phyloP scores from a whole-genome alignment of 2,113 vertebrate genomes.

The Lampris megalopsis region DNA sequence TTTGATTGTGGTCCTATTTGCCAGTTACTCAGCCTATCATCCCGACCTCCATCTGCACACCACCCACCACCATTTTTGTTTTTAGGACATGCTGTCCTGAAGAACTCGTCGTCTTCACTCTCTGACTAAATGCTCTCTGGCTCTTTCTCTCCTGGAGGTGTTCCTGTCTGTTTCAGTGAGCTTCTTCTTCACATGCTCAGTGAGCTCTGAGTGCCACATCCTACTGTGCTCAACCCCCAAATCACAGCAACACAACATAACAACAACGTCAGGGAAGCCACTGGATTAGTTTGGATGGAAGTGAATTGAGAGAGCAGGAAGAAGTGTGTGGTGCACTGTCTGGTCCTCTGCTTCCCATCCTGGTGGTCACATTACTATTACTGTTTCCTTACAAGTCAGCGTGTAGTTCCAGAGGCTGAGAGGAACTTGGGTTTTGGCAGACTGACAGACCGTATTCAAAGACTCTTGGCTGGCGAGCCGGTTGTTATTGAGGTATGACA shows the following conservation, averaged over 20 bases:
- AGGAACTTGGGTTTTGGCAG: slow-evolving; percentile 12
- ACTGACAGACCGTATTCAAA: not conserved
- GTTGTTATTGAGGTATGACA: slow-evolving; percentile 17
- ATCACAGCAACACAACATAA: too few species aligned
- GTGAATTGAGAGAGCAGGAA: slow-evolving; percentile 16
- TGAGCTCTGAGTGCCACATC: too few species aligned
- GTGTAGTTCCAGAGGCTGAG: slow-evolving; percentile 5
- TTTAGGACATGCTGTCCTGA: slow-evolving; percentile 19
- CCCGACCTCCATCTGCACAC: slow-evolving; percentile 23
- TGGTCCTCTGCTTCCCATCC: slow-evolving; percentile 35
- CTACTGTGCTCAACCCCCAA: too few species aligned
- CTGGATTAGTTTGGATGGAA: slow-evolving; percentile 38
- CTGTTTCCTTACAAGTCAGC: slow-evolving; percentile 27
- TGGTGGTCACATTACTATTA: slow-evolving; percentile 43
- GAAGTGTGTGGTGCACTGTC: slow-evolving; percentile 30
- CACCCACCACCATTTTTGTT: slow-evolving; percentile 23
- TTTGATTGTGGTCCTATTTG: slow-evolving; percentile 3
- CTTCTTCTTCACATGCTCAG: too few species aligned
- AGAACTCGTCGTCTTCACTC: slow-evolving; percentile 9
- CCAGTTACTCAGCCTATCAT: slow-evolving; percentile 1
- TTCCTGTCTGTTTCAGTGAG: too few species aligned
- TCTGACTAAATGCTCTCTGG: not conserved
- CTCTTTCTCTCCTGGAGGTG: not conserved
- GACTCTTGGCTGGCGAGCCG: slow-evolving; percentile 13
- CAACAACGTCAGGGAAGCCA: slow-evolving; percentile 14